A percentile compares a stretch with the other conserved stretches of the same genome.
phyloP scores from a whole-genome alignment of 2,113 vertebrate genomes.

The Heterotis niloticus region DNA sequence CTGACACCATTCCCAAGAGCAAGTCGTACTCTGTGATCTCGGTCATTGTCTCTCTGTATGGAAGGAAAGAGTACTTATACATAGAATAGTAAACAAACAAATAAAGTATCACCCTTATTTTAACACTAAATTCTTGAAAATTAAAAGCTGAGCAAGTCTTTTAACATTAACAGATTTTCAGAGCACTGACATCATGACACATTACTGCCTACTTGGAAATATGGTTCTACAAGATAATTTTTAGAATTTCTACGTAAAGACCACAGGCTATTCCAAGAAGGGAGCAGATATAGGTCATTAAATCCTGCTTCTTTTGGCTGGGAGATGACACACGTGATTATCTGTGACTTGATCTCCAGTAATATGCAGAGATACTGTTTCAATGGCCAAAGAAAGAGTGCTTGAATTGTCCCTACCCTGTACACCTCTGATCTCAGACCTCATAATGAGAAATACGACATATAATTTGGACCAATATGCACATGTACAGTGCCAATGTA shows the following conservation, averaged over 20 bases:
- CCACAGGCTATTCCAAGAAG: conserved; percentile 64
- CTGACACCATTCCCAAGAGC: conserved; percentile 81
- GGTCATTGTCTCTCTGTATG: conserved; percentile 71
- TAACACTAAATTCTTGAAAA: background rate
- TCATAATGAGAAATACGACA: background rate
- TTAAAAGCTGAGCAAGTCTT: conserved; percentile 12
- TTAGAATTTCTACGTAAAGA: conserved; percentile 52
- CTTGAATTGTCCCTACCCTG: conserved; percentile 32
- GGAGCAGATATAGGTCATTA: conserved; percentile 45
- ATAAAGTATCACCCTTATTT: background rate
- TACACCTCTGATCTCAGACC: background rate
- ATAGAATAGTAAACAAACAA: background rate
- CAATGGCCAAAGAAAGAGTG: conserved; percentile 53
- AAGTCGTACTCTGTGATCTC: conserved; percentile 70
- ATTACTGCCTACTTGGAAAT: conserved; percentile 21
- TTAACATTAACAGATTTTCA: background rate
- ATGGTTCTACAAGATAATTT: conserved; percentile 40
- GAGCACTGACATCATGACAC: conserved; percentile 18
- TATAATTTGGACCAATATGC: background rate
- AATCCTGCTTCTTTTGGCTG: conserved; percentile 32
- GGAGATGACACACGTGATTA: conserved; percentile 43
- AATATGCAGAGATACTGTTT: conserved; percentile 56
- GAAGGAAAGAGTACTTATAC: background rate
- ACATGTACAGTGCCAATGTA: background rate
- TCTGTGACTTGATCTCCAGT: conserved; percentile 48